Evolutionary conservation across 2,888 invertebrate species (phyloP).

Genomic region (Stenichneumon culpator): DNA sequence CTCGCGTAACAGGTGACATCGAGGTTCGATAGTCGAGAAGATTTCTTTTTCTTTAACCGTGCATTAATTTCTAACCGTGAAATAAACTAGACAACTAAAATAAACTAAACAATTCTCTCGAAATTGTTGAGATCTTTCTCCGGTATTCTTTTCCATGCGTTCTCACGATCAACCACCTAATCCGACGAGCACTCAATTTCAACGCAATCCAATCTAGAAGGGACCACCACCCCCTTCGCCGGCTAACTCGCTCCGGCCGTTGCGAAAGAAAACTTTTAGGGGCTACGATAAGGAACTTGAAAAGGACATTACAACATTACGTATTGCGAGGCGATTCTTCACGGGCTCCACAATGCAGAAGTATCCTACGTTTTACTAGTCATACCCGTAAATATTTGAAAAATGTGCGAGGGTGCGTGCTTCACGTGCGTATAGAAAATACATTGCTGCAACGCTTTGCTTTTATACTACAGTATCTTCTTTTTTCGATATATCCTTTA

Average conservation of each 20-base stretch:
- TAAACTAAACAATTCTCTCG: too few relatives aligned
- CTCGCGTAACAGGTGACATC: not conserved
- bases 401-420: not conserved
- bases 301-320: not conserved
- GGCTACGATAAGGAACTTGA: not conserved
- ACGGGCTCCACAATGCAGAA: not conserved
- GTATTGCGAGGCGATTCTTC: not conserved
- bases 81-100: too few relatives aligned
- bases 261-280: not conserved
- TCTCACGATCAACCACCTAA: conserved; percentile 2
- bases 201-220: conserved; percentile 10
- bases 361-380: not conserved
- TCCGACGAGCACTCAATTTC: conserved; percentile 23
- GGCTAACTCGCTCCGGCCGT: not conserved
- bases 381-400: conserved; percentile 1
- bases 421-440: not conserved
- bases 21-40: not conserved
- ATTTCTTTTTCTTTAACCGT: not conserved
- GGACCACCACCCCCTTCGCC: not conserved
- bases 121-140: not conserved
- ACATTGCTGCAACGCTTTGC: not conserved
- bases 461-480: not conserved
- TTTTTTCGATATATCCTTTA: not conserved
- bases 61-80: not conserved
- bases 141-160: conserved; percentile 2